Evolutionary conservation across 2,888 invertebrate genomes (phyloP).

Genomic region (Mongoloraphidia duomilia): DNA sequence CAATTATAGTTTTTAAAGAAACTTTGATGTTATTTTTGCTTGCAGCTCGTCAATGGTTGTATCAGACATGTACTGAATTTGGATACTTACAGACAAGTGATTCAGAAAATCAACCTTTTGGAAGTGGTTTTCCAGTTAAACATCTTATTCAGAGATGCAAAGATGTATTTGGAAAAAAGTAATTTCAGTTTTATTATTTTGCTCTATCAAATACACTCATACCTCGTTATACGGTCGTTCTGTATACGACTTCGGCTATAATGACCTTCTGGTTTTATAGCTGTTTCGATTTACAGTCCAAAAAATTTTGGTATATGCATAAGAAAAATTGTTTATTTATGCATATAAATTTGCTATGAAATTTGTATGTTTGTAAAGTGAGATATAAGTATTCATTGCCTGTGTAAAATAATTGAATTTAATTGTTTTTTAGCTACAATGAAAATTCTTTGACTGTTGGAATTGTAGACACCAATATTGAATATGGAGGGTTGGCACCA

Average conservation of each 20-base stretch:
- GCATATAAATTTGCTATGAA: background rate
- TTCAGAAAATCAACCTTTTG: slow-evolving; percentile 45
- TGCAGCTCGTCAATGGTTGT: slow-evolving; percentile 60
- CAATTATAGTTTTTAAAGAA: no score
- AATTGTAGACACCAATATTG: slow-evolving; percentile 30
- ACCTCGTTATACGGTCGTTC: background rate
- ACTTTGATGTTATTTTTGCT: slow-evolving; percentile 11
- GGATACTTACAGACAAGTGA: slow-evolving; percentile 69
- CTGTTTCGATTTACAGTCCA: no score
- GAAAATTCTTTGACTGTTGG: slow-evolving; percentile 13
- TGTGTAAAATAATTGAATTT: no score
- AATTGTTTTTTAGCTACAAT: no score
- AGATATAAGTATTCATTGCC: no score
- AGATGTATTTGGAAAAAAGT: slow-evolving; percentile 31
- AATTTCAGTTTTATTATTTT: slow-evolving; percentile 10
- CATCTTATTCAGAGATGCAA: slow-evolving; percentile 33
- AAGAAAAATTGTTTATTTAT: no score
- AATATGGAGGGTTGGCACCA: slow-evolving; percentile 35
- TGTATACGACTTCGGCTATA: no score
- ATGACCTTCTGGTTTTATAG: no score
- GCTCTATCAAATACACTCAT: background rate
- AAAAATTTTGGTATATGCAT: no score
- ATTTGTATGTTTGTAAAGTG: background rate
- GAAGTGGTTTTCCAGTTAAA: slow-evolving; percentile 32
- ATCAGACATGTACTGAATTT: slow-evolving; percentile 77